A percentile compares a stretch with the other conserved stretches of the same genome.
These are phyloP conservation scores for Tachysurus vachellii DNA, from an alignment of 2,113 vertebrate species.

Conservation along the genomic window DNA sequence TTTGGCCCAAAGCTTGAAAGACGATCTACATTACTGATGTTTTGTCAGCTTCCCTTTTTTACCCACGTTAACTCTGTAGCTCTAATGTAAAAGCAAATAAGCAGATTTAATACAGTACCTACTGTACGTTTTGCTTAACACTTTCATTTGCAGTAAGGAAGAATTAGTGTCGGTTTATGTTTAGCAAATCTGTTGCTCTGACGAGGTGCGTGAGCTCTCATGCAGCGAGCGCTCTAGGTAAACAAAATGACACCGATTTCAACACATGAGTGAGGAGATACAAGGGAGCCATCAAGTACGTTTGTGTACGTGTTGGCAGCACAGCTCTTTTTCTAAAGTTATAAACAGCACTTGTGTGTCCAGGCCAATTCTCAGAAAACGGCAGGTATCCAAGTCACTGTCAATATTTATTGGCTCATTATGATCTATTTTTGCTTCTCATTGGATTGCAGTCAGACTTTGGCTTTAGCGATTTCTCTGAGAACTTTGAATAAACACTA, in stretches of 20 bases:
- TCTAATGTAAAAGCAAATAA: neutral
- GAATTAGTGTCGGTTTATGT: neutral
- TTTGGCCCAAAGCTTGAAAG: neutral
- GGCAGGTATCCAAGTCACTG: neutral
- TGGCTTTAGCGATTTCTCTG: neutral
- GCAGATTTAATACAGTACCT: neutral
- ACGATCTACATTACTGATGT: neutral
- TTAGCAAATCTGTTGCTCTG: neutral
- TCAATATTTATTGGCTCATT: constrained; percentile 11
- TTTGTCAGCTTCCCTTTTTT: neutral
- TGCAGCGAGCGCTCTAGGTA: neutral
- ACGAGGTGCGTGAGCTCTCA: neutral
- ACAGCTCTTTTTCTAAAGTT: neutral
- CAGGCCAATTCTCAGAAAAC: neutral
- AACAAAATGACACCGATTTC: neutral
- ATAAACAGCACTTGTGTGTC: neutral
- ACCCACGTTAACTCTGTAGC: neutral
- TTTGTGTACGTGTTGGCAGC: neutral
- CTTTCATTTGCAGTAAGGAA: neutral
- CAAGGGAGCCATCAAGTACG: neutral
- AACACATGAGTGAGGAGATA: neutral
- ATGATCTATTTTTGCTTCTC: neutral
- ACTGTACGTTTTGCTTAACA: neutral
- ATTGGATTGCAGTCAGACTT: neutral
- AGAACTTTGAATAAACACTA: neutral